Evolutionary conservation across 2,888 invertebrate genomes (phyloP).

Genomic region (Drosophila aldrichi): DNA sequence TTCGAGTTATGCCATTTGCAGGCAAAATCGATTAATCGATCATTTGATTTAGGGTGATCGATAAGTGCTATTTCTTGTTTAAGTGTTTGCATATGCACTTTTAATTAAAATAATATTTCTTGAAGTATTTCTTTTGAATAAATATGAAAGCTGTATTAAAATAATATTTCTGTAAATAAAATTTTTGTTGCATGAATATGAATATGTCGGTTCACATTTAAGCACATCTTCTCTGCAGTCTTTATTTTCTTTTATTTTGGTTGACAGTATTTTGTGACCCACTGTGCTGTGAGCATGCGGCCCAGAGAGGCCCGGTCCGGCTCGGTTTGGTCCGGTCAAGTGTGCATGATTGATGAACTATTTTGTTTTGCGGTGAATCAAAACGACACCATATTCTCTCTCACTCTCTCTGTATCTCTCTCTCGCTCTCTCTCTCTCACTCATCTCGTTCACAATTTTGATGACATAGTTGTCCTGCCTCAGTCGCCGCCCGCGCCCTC

Average conservation of each 20-base stretch:
- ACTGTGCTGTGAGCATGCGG: slow-evolving; percentile 38
- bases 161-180: too few relatives aligned
- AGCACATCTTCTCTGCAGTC: not conserved
- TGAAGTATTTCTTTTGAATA: too few relatives aligned
- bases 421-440: slow-evolving; percentile 2
- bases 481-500: not conserved
- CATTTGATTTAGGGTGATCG: not conserved
- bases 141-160: not conserved
- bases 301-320: slow-evolving; percentile 21
- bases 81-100: not conserved
- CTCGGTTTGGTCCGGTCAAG: slow-evolving; percentile 66
- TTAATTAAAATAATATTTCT: not conserved
- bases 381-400: slow-evolving; percentile 71
- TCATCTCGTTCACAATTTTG: slow-evolving; percentile 52
- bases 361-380: slow-evolving; percentile 80
- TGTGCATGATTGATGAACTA: slow-evolving; percentile 81
- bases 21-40: not conserved
- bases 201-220: not conserved
- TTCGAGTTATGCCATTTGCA: not conserved
- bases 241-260: not conserved
- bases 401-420: too few relatives aligned
- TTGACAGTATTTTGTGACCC: slow-evolving; percentile 15
- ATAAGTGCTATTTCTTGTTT: not conserved
- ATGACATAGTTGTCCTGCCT: slow-evolving; percentile 70
- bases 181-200: not conserved